Base-by-base conservation (phyloP, 1,140 invertebrate species). In the Orchesella cincta region DNA sequence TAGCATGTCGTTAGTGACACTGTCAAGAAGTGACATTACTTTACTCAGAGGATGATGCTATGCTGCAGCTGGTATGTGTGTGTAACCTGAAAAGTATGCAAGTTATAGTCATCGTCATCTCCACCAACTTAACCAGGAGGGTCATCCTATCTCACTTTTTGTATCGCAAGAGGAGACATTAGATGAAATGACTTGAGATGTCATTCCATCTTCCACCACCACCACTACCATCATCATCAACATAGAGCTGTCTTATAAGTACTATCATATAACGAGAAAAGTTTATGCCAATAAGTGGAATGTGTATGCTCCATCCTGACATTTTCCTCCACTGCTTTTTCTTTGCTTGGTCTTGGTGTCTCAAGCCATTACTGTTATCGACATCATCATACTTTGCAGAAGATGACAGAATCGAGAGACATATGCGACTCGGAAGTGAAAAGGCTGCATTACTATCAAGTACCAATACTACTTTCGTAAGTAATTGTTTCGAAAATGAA, bases 1-100 rank as follows among this genome's bases (percentile, higher is more conserved):
- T 57, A 26, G 52, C 14, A 57, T 57, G 52, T 57, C 52, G 52
- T 57, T 57, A 57, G 52, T 23, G 52, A 57, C 52, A 57, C 52
- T 57, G 52, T 57, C 52, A 23, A 57, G 52, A 57, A 57, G 23
- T 57, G 52, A 57, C 52, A 57, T 57, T 14, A 57, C 8, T n/a
- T 5, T 8, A 3, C 8, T 57, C 52, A n/a, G 8, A 57, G 5
- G 52, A 14, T 14, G 23, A 57, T 57, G 52, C 52, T 14, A 18
- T 18, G 12, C 8, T 57, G 52, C 52, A 57, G 52, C 52, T 57
- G 52, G 12, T 57, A 26, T 57, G 3, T 57, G 8, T n/a, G 52
- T 14, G 52, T 26, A 18, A 57, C 14, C 5, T 57, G 52, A 18
- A n/a, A 57, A 18, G 23, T 26, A 57, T 46, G 18, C 18, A 46